A percentile compares a stretch with the other conserved stretches of the same genome.
These are phyloP conservation scores for Ephestia elutella DNA, from an alignment of 1,140 invertebrate genomes.

Conservation along the genomic window DNA sequence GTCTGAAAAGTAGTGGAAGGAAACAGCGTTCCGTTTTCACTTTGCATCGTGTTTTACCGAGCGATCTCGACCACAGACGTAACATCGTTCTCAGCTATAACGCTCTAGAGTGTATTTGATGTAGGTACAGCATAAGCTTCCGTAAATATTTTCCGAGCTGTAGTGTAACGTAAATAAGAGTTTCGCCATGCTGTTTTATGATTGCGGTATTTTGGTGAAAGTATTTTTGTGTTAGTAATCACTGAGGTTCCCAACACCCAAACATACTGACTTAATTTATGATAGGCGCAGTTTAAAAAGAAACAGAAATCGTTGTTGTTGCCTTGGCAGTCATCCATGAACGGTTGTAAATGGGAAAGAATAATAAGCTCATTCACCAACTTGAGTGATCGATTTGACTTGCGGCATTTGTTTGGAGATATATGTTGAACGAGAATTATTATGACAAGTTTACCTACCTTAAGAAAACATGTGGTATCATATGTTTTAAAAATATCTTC, in stretches of 20 bases:
- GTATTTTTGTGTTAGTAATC: constrained; percentile 41
- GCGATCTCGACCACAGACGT: background rate
- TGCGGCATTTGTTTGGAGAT: background rate
- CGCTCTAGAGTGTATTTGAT: background rate
- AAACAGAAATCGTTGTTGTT: constrained; percentile 20
- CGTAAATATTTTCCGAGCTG: constrained; percentile 38
- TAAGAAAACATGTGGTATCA: too few species aligned
- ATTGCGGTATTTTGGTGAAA: constrained; percentile 55
- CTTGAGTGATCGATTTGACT: background rate
- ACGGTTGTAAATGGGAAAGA: constrained; percentile 10
- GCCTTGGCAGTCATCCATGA: constrained; percentile 22
- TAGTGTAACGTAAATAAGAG: constrained; percentile 51
- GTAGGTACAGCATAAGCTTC: background rate
- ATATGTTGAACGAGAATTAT: background rate
- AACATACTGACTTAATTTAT: constrained; percentile 26
- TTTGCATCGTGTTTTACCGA: background rate
- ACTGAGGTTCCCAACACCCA: constrained; percentile 20
- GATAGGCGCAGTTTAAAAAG: constrained; percentile 26
- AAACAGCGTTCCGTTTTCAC: background rate
- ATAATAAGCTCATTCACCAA: background rate
- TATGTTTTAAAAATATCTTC: too few species aligned
- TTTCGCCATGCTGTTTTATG: constrained; percentile 36
- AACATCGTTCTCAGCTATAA: background rate
- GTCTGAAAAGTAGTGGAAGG: too few species aligned
- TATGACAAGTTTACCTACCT: background rate